Evolutionary conservation across 1,140 invertebrate species (phyloP), one percentile per base, ranked within the genome.

Genomic region (Nephila pilipes): DNA sequence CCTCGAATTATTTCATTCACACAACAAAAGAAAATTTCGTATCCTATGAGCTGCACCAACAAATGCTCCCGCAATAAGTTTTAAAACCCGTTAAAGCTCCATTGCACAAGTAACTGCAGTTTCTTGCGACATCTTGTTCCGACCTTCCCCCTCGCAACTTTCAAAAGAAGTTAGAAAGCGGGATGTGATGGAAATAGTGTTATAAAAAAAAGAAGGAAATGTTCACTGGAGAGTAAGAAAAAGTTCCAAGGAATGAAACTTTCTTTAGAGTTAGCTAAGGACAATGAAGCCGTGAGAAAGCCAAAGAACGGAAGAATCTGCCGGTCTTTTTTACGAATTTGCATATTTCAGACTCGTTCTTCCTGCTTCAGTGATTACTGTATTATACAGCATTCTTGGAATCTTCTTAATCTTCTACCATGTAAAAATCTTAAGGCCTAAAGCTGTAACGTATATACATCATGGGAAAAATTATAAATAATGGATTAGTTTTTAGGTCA

Each of bases 181-280:
- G 32, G n/a, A 83, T 55, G 46, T 83, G 81, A 83, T 55, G 81
- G 29, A 55, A 22, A 29, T 46, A 83, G 16, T 36, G 69, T 18
- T 54, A 83, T 83, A 83, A 83, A 83, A 83, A 12, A 65, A 65
- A 65, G 63, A 65, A 65, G 22, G 38, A 29, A 83, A 83, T 54
- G 81, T 25, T 54, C 81, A 55, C 5, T 83, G 81, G 54, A 54
- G 81, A 83, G 81, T 16, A 57, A 83, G 32, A 55, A 55, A 83
- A 83, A 8, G n/a, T 54, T 57, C 81, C 54, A 29, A 20, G 54
- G 81, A 83, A 83, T 54, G n/a, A 83, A 83, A 83, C 81, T 83
- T 83, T 83, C 29, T 83, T 22, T 8, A 57, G 81, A 20, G n/a
- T 57, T 83, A 55, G 54, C 69, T n/a, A 55, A 46, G 25, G 81